Percentiles rank a stretch among this genome's conserved stretches.
phyloP scores from a whole-genome alignment of 2,113 vertebrate species.

The Pogonocichla stellata region DNA sequence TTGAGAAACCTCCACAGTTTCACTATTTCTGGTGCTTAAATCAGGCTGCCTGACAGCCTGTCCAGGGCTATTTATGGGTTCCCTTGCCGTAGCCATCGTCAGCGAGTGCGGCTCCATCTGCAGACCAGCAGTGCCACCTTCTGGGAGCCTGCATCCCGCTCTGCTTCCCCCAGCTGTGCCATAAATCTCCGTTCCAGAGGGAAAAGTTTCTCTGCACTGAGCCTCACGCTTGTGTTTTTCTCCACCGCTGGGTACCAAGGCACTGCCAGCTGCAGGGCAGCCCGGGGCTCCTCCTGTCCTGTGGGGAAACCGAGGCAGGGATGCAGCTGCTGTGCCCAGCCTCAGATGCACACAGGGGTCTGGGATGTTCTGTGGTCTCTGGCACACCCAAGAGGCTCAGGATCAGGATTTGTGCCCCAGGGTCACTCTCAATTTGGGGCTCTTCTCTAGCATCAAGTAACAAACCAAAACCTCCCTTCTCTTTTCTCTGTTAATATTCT shows the following conservation, averaged over 20 bases:
- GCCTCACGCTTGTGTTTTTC: neutral
- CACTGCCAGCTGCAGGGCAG: neutral
- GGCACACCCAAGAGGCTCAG: neutral
- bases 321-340: rapidly evolving
- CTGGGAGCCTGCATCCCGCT: neutral
- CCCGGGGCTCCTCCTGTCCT: neutral
- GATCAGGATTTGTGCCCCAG: neutral
- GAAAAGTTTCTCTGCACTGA: neutral
- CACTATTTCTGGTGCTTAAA: slow-evolving; percentile 60
- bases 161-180: neutral
- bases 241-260: neutral
- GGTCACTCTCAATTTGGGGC: neutral
- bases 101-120: neutral
- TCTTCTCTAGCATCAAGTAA: neutral
- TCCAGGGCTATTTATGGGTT: slow-evolving; percentile 26
- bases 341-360: neutral
- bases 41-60: slow-evolving; percentile 26
- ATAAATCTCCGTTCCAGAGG: neutral
- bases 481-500: neutral
- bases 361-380: neutral
- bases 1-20: slow-evolving; percentile 53
- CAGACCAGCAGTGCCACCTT: slow-evolving; percentile 63
- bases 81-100: neutral
- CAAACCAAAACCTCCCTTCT: neutral
- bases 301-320: neutral